Evolutionary conservation across 2,888 invertebrate genomes (phyloP), one percentile per base, ranked within the genome.

Genomic region (Lydus trimaculatus): DNA sequence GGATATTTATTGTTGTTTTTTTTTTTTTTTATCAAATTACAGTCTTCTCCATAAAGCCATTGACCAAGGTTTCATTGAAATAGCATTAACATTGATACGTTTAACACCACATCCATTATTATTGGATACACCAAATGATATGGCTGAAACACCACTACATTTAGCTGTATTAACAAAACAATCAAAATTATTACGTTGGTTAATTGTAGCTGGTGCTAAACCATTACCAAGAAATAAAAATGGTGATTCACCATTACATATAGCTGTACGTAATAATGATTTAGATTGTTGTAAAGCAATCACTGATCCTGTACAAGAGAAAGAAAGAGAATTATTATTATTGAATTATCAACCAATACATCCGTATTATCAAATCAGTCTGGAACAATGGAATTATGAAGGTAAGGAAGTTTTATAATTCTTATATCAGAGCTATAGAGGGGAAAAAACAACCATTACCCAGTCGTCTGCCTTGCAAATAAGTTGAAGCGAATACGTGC

Each of bases 1-100:
- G 48, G 48, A 48, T 48, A 20, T 48, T 20, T 36, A 36, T 15
- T 2, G 1, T 15, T 9, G 7, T 43, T 67, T 75, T 73, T 74
- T 79, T 2, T 0, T 48, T 48, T 66, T 75, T 73, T 74, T n/a
- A n/a, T n/a, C n/a, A n/a, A n/a, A n/a, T 86, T 87, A 58, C 89
- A 96, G 96, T 79, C 91, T 92, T 85, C 87, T 97, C 77, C 97
- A 97, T 87, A 89, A 94, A 78, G 94, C 96, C 36, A 93, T 96
- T 76, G 90, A 93, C 64, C 91, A 93, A 73, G 92, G 92, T 59
- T 90, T 91, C 80, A 87, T 89, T 70, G 91, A 94, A 79, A 91
- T 92, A 71, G 91, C 93, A 0, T 87, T 91, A 75, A 90, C 91
- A 62, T 88, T 97, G 61, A 92, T 96, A 78, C 89, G 90, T 72